Evolutionary conservation across 1,140 invertebrate genomes (phyloP).

Genomic region (Bacillus rossius): DNA sequence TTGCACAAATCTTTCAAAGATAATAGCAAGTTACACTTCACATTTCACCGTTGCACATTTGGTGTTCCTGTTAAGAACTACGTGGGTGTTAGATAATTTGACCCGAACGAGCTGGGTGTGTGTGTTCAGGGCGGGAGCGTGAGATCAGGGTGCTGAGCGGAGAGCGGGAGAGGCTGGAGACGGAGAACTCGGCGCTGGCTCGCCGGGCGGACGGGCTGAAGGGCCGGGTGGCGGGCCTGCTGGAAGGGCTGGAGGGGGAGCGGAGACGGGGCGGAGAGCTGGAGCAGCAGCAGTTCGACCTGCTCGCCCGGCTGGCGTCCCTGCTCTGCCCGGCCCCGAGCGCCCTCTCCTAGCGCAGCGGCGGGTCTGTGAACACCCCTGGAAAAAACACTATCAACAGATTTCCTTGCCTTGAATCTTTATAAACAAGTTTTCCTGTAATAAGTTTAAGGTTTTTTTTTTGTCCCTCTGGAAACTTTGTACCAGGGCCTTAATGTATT

Average conservation of each 20-base stretch:
- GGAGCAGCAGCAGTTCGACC: conserved; percentile 29
- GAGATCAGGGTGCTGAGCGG: conserved; percentile 33
- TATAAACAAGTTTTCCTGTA: too few species aligned
- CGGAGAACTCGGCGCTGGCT: conserved; percentile 28
- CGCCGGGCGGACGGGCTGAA: conserved; percentile 31
- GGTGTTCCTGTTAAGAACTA: neutral
- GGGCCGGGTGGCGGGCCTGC: conserved; percentile 31
- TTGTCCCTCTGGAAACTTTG: too few species aligned
- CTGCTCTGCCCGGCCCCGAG: too few species aligned
- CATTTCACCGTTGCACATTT: neutral
- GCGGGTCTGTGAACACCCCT: too few species aligned
- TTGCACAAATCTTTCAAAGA: too few species aligned
- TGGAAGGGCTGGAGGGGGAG: conserved; percentile 27
- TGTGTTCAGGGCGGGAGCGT: neutral
- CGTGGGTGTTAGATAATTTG: neutral
- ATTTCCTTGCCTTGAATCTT: too few species aligned
- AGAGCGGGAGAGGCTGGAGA: conserved; percentile 26
- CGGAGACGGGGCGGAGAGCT: conserved; percentile 33
- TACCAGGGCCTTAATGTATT: too few species aligned
- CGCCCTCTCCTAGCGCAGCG: too few species aligned
- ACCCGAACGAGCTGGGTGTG: neutral
- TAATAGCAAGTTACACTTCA: neutral
- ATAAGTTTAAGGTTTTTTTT: too few species aligned
- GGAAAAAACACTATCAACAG: too few species aligned
- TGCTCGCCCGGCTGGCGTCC: too few species aligned